Percentiles rank a stretch among this genome's conserved stretches.
Conservation (phyloP, 2,113 vertebrate genomes). For the Campylorhamphus procurvoides region DNA sequence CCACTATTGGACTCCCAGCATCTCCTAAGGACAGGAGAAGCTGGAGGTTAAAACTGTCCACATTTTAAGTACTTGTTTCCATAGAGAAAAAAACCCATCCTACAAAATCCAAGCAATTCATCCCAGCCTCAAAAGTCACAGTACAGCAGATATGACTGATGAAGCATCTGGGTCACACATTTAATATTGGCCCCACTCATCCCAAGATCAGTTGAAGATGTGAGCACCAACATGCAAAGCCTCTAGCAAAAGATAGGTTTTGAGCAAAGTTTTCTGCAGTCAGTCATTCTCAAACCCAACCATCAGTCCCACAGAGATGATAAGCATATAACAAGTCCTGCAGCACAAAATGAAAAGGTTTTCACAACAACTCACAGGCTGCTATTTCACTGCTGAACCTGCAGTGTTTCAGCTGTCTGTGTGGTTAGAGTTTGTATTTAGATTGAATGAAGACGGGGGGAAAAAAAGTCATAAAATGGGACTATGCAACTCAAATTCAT, state of each 20-base stretch:
- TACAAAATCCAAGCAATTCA: background rate
- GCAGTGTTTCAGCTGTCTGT: background rate
- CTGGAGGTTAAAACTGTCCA: background rate
- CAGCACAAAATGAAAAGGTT: background rate
- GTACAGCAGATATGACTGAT: background rate
- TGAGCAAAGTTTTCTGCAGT: background rate
- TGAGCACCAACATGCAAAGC: background rate
- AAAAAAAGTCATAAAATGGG: accelerated
- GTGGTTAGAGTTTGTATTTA: background rate
- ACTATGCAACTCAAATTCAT: background rate
- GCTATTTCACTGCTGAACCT: background rate
- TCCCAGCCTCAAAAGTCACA: background rate
- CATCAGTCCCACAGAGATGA: slow-evolving; percentile 25
- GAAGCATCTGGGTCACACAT: background rate
- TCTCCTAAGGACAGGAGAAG: background rate
- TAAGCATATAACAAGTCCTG: background rate
- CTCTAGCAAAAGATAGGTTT: background rate
- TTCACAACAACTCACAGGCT: background rate
- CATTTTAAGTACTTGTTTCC: background rate
- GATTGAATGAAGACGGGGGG: accelerated
- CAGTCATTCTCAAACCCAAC: background rate
- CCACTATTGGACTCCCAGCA: background rate
- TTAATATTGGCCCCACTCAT: background rate
- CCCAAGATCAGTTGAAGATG: background rate
- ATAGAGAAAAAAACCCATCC: background rate